These are phyloP conservation scores for Samia ricini DNA, from an alignment of 1,140 invertebrate genomes.

Conservation along the genomic window DNA sequence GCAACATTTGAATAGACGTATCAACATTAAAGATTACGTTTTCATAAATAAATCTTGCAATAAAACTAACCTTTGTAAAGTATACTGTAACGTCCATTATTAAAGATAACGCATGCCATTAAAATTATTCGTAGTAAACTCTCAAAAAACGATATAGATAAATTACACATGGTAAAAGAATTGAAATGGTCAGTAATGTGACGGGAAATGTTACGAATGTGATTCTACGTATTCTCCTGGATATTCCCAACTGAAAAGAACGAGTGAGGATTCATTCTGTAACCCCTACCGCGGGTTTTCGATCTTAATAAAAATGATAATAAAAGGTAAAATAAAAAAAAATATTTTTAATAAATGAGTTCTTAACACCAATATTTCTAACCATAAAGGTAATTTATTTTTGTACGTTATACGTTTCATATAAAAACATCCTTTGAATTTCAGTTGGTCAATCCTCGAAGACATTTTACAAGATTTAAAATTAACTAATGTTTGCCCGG, in stretches of 20 bases:
- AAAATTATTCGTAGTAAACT: too few relatives aligned
- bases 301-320: background rate
- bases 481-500: too few relatives aligned
- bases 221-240: slow-evolving; percentile 32
- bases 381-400: too few relatives aligned
- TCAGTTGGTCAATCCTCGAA: too few relatives aligned
- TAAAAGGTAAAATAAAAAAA: background rate
- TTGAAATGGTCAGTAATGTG: slow-evolving; percentile 39
- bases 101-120: too few relatives aligned
- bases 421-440: too few relatives aligned
- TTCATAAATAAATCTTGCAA: background rate
- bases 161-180: slow-evolving; percentile 10
- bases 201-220: slow-evolving; percentile 43
- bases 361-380: too few relatives aligned
- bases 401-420: background rate
- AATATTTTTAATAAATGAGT: too few relatives aligned
- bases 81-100: too few relatives aligned
- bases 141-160: too few relatives aligned
- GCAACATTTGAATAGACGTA: background rate
- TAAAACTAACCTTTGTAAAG: background rate
- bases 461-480: too few relatives aligned
- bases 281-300: slow-evolving; percentile 2
- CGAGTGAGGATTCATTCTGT: slow-evolving; percentile 23
- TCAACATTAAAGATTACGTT: background rate
- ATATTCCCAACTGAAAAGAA: slow-evolving; percentile 34